Evolutionary conservation across 2,797 vertebrate genomes (phyloP), one percentile per base, ranked within the genome.

Genomic region (Gallinago nigripennis): DNA sequence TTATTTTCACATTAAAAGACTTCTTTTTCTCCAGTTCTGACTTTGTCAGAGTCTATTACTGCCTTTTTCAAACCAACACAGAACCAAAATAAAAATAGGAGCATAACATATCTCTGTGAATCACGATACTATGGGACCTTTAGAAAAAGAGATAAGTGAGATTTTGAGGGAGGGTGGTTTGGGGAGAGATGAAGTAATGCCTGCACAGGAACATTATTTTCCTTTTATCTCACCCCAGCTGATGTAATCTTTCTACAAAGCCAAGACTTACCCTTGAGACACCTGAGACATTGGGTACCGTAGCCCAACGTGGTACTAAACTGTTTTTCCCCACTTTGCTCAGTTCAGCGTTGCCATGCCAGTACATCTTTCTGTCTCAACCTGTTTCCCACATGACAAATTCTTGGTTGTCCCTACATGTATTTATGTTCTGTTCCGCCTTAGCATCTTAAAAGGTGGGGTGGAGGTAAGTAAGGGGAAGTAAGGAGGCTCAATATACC

Each of bases 281-380:
- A 24, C 13, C 16, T 57, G 50, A 20, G 57, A 37, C 24, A 18
- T 23, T 72, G 50, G 28, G 27, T 33, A 0, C 48, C n/a, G 21
- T 10, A 82, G 41, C 35, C 19, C 5, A 23, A 31, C n/a, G 12
- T 66, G n/a, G 5, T 11, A 4, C 43, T 71, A 77, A 28, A 8
- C 35, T 60, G 25, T 16, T 75, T 68, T 63, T 63, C 7, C 31
- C 56, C 14, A 6, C 25, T 37, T 35, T 8, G 12, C 23, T 77
- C 41, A 27, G 11, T 61, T 83, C 50, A 57, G 33, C 35, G 35
- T 81, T 25, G 20, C 14, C 27, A 31, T 41, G 19, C 31, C 41
- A 41, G 27, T 60, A 5, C 23, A 68, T 28, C 45, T 28, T 78
- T 25, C 41, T 65, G 14, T 39, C 2, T 1, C 0, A 0, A n/a